Conservation (phyloP, 2,888 invertebrate species). For the Lepetodrilus schrolli region DNA sequence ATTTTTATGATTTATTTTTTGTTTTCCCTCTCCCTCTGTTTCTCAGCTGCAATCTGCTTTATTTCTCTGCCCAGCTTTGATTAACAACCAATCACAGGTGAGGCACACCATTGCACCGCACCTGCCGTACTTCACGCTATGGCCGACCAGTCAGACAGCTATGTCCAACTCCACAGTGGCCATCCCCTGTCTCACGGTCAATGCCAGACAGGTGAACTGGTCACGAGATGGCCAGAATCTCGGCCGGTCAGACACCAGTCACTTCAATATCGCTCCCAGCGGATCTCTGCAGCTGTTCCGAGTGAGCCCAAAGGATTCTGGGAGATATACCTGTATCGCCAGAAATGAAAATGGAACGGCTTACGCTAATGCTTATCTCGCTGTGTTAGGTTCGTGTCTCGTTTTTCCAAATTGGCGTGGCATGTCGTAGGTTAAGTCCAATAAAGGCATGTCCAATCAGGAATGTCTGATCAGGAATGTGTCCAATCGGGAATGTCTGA, state of each 20-base stretch:
- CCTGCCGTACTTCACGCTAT: slow-evolving; percentile 7
- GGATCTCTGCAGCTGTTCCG: slow-evolving; percentile 7
- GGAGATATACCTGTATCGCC: slow-evolving; percentile 1
- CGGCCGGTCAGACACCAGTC: background rate
- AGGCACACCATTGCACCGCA: background rate
- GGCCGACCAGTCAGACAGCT: background rate
- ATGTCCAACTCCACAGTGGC: background rate
- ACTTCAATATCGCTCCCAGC: background rate
- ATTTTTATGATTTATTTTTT: background rate
- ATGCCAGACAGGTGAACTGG: background rate
- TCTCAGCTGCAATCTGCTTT: too few species aligned
- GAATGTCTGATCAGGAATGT: too few species aligned
- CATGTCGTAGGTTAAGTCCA: too few species aligned
- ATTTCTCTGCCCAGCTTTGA: background rate
- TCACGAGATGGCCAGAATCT: background rate
- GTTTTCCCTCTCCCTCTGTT: background rate
- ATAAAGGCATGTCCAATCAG: too few species aligned
- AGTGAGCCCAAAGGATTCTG: background rate
- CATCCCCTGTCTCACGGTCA: background rate
- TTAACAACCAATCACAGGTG: background rate
- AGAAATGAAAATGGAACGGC: slow-evolving; percentile 1
- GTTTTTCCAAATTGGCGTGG: too few species aligned
- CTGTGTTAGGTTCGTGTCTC: slow-evolving; percentile 4
- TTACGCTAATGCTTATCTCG: background rate
- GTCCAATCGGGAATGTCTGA: too few species aligned